Conservation (phyloP, 2,797 vertebrate species). For the Silurus lanzhouensis region DNA sequence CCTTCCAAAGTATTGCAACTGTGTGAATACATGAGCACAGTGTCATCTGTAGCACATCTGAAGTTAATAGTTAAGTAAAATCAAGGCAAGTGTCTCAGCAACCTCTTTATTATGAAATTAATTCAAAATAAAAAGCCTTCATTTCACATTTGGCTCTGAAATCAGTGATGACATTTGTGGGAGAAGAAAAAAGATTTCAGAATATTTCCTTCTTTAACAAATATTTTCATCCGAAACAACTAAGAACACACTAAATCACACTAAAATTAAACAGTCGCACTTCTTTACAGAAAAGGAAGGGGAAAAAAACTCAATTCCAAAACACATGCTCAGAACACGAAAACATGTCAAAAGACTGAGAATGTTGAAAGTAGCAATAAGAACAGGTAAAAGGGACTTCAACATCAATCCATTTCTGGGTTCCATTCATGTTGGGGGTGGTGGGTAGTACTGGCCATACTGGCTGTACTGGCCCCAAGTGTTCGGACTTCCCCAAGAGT, state of each 20-base stretch:
- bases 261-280: slow-evolving; percentile 54
- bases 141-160: slow-evolving; percentile 62
- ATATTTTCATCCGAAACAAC: slow-evolving; percentile 53
- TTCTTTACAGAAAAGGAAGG: slow-evolving; percentile 40
- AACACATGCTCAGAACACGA: slow-evolving; percentile 66
- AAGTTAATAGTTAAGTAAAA: neutral
- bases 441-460: slow-evolving; percentile 88
- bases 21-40: too few species aligned
- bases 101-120: slow-evolving; percentile 83
- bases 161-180: slow-evolving; percentile 60
- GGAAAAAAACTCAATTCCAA: slow-evolving; percentile 54
- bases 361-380: slow-evolving; percentile 49
- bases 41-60: neutral
- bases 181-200: slow-evolving; percentile 55
- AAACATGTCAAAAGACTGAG: slow-evolving; percentile 51
- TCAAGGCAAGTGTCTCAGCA: slow-evolving; percentile 47
- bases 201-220: slow-evolving; percentile 58
- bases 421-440: slow-evolving; percentile 86
- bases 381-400: slow-evolving; percentile 51
- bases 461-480: slow-evolving; percentile 87
- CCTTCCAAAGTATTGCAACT: too few species aligned
- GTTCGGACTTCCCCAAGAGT: slow-evolving; percentile 83
- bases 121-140: slow-evolving; percentile 73
- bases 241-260: slow-evolving; percentile 63
- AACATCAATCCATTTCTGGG: slow-evolving; percentile 46